Base-by-base conservation (phyloP, 2,113 vertebrate species). In the Rhabdomys dilectus region DNA sequence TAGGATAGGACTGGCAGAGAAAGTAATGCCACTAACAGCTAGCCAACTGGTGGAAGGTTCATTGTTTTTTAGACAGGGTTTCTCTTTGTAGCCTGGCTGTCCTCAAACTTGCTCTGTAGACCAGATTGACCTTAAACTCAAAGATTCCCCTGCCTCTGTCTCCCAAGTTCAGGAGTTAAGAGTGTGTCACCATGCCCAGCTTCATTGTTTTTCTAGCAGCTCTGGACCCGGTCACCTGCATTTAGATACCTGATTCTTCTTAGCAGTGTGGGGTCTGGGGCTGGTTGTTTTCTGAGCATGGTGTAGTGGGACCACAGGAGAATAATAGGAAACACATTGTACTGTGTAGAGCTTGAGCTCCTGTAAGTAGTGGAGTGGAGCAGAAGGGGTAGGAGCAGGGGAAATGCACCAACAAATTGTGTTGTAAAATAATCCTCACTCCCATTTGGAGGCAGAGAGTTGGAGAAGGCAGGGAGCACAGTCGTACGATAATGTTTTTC, bases 1-100 rank as follows among this genome's bases (percentile, higher is more conserved):
- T 91, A 89, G 53, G 34, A 88, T 76, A 62, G 36, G 34, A 89
- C 36, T 60, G 80, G 70, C 51, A 85, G 77, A 80, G 92, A 87
- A 91, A 91, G 7, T 91, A 93, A 87, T 84, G 60, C 8, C 60
- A 93, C 21, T 78, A 45, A 80, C 21, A 89, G 21, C 60, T 31
- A 64, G 16, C 72, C 89, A 87, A 75, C 36, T 73, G 73, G 1
- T 77, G 86, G 24, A 34, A 45, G 2, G 77, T 86, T 95, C 42
- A 80, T 9, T 53, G 21, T 89, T 66, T 95, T 96, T 29, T 62
- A 84, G 58, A 31, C 4, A 4, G 53, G 36, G 15, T 62, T 84
- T 84, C n/a, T 85, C 81, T 42, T 22, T 81, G 51, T 81, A 81
- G 19, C 51, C 34, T 81, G 19, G 58, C 58, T 62, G n/a, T 85